These are phyloP conservation scores for Tiaroga cobitis DNA, from an alignment of 2,797 vertebrate genomes.

Conservation along the genomic window DNA sequence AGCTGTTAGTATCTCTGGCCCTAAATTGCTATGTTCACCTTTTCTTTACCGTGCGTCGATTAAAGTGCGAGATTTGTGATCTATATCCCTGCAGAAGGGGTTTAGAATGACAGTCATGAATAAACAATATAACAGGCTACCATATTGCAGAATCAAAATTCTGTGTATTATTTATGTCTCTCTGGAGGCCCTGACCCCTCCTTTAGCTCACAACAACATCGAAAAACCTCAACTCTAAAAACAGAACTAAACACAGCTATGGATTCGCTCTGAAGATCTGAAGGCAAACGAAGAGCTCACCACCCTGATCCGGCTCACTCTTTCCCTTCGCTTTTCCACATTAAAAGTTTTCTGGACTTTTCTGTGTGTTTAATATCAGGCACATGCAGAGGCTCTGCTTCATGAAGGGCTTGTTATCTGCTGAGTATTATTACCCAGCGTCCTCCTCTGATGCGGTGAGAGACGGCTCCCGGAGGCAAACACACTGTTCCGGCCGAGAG, in stretches of 20 bases:
- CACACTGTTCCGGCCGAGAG: conserved; percentile 52
- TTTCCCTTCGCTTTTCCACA: conserved; percentile 15
- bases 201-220: conserved; percentile 15
- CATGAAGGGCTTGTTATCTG: conserved; percentile 66
- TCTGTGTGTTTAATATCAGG: conserved; percentile 68
- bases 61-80: not conserved
- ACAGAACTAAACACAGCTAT: conserved; percentile 1
- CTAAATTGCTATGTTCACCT: not conserved
- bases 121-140: conserved; percentile 9
- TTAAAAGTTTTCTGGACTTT: conserved; percentile 61
- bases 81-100: not conserved
- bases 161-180: conserved; percentile 4
- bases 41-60: not conserved
- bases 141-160: not conserved
- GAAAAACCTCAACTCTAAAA: conserved; percentile 4
- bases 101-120: not conserved
- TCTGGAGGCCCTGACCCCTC: not conserved
- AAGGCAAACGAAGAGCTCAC: conserved; percentile 6
- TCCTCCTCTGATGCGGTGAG: conserved; percentile 53
- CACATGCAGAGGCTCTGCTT: conserved; percentile 60
- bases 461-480: conserved; percentile 49
- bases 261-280: conserved; percentile 18
- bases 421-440: conserved; percentile 65
- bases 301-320: not conserved
- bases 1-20: no score